These are phyloP conservation scores for Megaustenia siamemsis DNA, from an alignment of 2,888 invertebrate species.

Conservation along the genomic window DNA sequence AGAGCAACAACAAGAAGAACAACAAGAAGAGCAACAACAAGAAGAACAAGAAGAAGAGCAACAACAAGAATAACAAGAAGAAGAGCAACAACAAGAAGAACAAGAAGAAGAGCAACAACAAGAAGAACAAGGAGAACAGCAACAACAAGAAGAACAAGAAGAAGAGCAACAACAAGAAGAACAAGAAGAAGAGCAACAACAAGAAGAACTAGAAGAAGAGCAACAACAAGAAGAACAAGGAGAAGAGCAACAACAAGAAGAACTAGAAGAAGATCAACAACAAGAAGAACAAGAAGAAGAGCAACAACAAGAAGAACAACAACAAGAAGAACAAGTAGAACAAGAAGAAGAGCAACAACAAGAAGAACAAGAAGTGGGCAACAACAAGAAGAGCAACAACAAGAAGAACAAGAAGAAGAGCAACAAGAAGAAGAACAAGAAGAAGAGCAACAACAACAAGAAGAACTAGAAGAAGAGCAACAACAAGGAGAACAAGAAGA, in stretches of 20 bases:
- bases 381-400: slow-evolving; percentile 64
- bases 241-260: neutral
- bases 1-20: neutral
- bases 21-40: neutral
- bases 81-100: slow-evolving; percentile 42
- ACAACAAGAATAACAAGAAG: slow-evolving; percentile 4
- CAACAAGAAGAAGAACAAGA: neutral
- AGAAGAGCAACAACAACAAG: slow-evolving; percentile 68
- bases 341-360: slow-evolving; percentile 34
- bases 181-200: neutral
- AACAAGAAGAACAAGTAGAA: slow-evolving; percentile 44
- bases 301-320: slow-evolving; percentile 8
- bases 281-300: slow-evolving; percentile 4
- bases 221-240: neutral
- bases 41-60: slow-evolving; percentile 24
- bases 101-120: slow-evolving; percentile 34
- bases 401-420: neutral
- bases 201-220: slow-evolving; percentile 68
- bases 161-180: neutral
- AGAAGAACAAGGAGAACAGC: neutral
- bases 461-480: neutral
- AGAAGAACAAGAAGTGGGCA: neutral
- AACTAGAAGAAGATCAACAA: neutral
- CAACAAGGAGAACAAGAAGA: neutral
- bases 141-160: slow-evolving; percentile 68